Percentiles rank a stretch among this genome's conserved stretches.
These are phyloP conservation scores for Zosterops lateralis DNA, from an alignment of 2,113 vertebrate genomes.

Conservation along the genomic window DNA sequence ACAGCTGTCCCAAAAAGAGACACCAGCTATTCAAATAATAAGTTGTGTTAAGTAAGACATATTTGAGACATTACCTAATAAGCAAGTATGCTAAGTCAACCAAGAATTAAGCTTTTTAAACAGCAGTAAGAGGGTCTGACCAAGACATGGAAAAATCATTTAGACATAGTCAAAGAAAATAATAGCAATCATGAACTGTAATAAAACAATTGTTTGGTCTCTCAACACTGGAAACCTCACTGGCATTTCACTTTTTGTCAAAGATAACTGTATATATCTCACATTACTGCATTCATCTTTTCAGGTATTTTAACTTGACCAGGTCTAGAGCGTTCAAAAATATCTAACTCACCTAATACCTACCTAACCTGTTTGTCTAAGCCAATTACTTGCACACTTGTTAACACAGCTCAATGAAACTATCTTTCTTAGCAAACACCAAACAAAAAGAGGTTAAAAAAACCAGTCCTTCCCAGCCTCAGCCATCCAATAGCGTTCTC, in stretches of 20 bases:
- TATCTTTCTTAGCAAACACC: background rate
- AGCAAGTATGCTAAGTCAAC: background rate
- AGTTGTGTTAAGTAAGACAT: background rate
- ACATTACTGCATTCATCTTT: background rate
- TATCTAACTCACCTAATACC: background rate
- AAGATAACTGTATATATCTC: background rate
- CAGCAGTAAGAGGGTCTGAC: background rate
- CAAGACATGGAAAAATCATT: background rate
- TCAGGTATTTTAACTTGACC: background rate
- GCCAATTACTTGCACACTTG: background rate
- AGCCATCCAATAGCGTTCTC: background rate
- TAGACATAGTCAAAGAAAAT: background rate
- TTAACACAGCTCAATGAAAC: background rate
- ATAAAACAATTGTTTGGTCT: background rate
- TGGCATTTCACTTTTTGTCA: background rate
- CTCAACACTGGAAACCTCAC: background rate
- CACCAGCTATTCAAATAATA: background rate
- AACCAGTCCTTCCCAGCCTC: background rate
- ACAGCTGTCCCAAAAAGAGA: background rate
- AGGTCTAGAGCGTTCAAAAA: background rate
- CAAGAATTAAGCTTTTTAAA: background rate
- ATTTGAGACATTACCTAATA: background rate
- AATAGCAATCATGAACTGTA: background rate
- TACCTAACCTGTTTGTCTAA: background rate
- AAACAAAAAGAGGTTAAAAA: background rate